Percentiles rank a stretch among this genome's conserved stretches.
Evolutionary conservation across 2,797 vertebrate species (phyloP).

Genomic region (Sarcophilus harrisii): DNA sequence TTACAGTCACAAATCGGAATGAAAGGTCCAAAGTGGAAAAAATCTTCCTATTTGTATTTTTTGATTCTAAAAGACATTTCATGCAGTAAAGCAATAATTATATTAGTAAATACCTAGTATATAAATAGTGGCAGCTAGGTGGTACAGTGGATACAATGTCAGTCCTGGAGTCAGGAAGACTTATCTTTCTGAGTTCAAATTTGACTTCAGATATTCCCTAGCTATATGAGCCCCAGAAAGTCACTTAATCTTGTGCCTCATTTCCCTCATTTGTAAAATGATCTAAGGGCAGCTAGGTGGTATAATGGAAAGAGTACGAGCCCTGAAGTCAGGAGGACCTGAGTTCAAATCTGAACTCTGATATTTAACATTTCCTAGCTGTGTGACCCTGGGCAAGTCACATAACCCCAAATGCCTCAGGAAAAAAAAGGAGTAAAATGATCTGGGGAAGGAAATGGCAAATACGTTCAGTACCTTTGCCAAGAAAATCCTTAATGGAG

Average conservation of each 20-base stretch:
- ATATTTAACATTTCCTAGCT: too few species aligned
- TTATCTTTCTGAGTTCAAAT: neutral
- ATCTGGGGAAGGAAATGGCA: neutral
- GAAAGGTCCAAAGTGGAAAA: neutral
- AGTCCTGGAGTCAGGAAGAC: neutral
- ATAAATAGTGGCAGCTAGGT: neutral
- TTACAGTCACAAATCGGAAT: neutral
- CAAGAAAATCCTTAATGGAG: neutral
- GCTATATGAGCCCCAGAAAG: neutral
- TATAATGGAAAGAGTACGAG: too few species aligned
- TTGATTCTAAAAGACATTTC: neutral
- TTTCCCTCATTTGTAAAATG: neutral
- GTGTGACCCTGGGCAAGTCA: too few species aligned
- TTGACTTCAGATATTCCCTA: neutral
- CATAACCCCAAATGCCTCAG: too few species aligned
- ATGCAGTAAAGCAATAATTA: neutral
- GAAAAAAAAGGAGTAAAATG: neutral
- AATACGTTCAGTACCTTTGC: neutral
- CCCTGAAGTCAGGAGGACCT: too few species aligned
- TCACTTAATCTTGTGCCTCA: neutral
- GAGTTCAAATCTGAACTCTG: too few species aligned
- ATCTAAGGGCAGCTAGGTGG: neutral
- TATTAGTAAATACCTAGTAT: neutral
- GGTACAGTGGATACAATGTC: neutral
- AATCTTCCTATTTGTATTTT: neutral